A percentile compares a stretch with the other conserved stretches of the same genome.
These are phyloP conservation scores for Temnothorax ravouxi DNA, from an alignment of 2,888 invertebrate species.

Conservation along the genomic window DNA sequence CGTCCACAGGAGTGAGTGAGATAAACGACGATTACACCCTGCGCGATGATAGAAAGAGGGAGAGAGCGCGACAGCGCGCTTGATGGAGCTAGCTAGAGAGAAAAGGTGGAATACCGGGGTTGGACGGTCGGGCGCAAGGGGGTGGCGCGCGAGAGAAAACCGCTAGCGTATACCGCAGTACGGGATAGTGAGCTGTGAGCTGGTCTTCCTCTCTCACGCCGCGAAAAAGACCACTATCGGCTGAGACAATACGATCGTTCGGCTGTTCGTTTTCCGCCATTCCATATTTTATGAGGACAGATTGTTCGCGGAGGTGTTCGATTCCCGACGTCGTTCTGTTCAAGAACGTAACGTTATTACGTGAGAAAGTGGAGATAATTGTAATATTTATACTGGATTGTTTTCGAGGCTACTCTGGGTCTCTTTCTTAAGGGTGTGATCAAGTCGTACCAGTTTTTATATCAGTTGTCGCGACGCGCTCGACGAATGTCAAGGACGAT, in stretches of 20 bases:
- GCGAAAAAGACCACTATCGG: slow-evolving; percentile 62
- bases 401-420: neutral
- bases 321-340: neutral
- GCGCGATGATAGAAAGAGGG: slow-evolving; percentile 38
- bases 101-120: slow-evolving; percentile 55
- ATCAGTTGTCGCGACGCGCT: neutral
- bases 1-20: slow-evolving; percentile 45
- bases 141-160: slow-evolving; percentile 79
- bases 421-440: neutral
- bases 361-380: neutral
- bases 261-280: slow-evolving; percentile 57
- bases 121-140: slow-evolving; percentile 62
- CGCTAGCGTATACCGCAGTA: slow-evolving; percentile 84
- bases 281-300: slow-evolving; percentile 15
- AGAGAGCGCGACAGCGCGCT: slow-evolving; percentile 26
- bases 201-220: slow-evolving; percentile 62
- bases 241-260: slow-evolving; percentile 26
- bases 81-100: slow-evolving; percentile 27
- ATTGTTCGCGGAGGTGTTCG: neutral
- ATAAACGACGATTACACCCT: slow-evolving; percentile 29
- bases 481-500: slow-evolving; percentile 69
- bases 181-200: slow-evolving; percentile 79
- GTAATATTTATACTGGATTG: neutral
- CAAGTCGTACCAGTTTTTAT: neutral
- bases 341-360: neutral